These are phyloP conservation scores for Addax nasomaculatus DNA, from an alignment of 2,113 vertebrate genomes.

Conservation along the genomic window DNA sequence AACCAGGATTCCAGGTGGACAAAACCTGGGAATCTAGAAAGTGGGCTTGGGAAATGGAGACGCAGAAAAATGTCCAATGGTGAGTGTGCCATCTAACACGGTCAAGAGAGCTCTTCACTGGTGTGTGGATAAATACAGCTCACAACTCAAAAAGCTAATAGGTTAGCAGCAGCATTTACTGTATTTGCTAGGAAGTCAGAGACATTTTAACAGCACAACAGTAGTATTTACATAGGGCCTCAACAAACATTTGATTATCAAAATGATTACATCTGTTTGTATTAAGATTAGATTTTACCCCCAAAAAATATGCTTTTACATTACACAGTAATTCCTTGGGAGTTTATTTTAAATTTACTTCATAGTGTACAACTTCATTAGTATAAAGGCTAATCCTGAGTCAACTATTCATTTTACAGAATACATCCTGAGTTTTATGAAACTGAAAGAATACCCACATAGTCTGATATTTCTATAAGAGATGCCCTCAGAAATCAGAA, in stretches of 20 bases:
- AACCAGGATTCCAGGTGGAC: neutral
- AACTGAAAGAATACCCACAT: neutral
- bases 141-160: neutral
- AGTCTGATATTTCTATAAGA: neutral
- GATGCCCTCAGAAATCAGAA: neutral
- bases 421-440: neutral
- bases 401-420: neutral
- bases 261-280: neutral
- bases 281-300: neutral
- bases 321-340: neutral
- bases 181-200: neutral
- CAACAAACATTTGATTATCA: neutral
- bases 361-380: neutral
- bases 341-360: neutral
- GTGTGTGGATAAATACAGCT: neutral
- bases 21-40: neutral
- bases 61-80: neutral
- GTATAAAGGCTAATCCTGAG: neutral
- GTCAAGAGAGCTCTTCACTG: neutral
- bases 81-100: neutral
- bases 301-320: neutral
- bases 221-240: neutral
- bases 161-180: neutral
- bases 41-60: neutral
- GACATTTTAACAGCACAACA: neutral